phyloP scores from a whole-genome alignment of 92 coral and sea anemone genomes.

The Epizoanthus illoricatus region DNA sequence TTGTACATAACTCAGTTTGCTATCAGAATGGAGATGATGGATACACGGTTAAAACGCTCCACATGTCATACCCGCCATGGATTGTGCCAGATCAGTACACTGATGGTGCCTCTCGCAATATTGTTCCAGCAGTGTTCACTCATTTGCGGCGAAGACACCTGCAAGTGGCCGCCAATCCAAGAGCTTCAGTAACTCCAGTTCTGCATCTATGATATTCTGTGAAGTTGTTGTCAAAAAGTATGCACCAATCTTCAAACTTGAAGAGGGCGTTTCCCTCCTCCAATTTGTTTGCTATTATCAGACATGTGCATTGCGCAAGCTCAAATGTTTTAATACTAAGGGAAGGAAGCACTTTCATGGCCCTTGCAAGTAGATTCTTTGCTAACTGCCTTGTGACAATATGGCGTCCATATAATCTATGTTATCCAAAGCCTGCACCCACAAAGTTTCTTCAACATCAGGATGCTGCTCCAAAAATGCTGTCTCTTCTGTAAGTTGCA shows the following conservation, averaged over 20 bases:
- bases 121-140: background rate
- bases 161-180: constrained; percentile 15
- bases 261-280: constrained; percentile 4
- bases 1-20: background rate
- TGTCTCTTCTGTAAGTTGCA: background rate
- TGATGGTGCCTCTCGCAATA: background rate
- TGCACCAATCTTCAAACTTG: constrained; percentile 8
- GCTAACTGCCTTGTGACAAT: constrained; percentile 4
- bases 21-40: constrained; percentile 12
- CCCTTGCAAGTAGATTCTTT: constrained; percentile 6
- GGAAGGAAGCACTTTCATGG: constrained; percentile 3
- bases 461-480: constrained; percentile 9
- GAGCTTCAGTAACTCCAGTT: constrained; percentile 6
- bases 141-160: background rate
- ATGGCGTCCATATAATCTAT: constrained; percentile 5
- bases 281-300: constrained; percentile 12
- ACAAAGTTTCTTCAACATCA: constrained; percentile 1
- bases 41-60: background rate
- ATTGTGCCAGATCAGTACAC: background rate
- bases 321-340: background rate
- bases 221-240: constrained; percentile 3
- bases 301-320: constrained; percentile 10
- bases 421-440: constrained; percentile 2
- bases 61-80: constrained; percentile 14
- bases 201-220: background rate